Evolutionary conservation across 2,797 vertebrate species (phyloP).

Genomic region (Scolopax bukidnonensis): DNA sequence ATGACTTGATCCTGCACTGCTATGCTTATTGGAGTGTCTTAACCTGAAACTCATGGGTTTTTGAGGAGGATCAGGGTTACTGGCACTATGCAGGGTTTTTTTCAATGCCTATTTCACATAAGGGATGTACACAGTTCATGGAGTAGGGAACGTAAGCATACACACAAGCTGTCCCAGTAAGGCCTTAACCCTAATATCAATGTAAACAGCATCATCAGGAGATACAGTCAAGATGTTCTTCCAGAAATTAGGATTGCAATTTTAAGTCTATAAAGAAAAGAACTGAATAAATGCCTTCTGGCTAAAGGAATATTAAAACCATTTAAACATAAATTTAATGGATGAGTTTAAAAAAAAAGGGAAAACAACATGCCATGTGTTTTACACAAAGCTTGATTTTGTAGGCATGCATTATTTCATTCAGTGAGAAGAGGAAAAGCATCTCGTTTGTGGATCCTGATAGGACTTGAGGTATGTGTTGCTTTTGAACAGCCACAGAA

Average conservation of each 20-base stretch:
- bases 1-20: not conserved
- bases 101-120: not conserved
- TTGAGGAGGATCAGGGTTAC: not conserved
- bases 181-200: not conserved
- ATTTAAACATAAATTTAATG: not conserved
- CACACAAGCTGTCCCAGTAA: rapidly evolving
- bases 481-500: not conserved
- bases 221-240: not conserved
- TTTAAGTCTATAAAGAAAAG: not conserved
- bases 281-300: not conserved
- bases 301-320: not conserved
- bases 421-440: not conserved
- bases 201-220: not conserved
- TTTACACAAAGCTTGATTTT: not conserved
- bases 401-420: not conserved
- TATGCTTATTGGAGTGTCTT: not conserved
- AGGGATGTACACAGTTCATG: not conserved
- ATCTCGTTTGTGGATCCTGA: not conserved
- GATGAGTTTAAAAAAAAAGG: not conserved
- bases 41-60: not conserved
- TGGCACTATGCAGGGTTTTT: not conserved
- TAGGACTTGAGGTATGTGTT: not conserved
- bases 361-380: not conserved
- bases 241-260: not conserved
- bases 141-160: not conserved